phyloP scores from a whole-genome alignment of 2,888 invertebrate genomes.

The Criorhina ranunculi region DNA sequence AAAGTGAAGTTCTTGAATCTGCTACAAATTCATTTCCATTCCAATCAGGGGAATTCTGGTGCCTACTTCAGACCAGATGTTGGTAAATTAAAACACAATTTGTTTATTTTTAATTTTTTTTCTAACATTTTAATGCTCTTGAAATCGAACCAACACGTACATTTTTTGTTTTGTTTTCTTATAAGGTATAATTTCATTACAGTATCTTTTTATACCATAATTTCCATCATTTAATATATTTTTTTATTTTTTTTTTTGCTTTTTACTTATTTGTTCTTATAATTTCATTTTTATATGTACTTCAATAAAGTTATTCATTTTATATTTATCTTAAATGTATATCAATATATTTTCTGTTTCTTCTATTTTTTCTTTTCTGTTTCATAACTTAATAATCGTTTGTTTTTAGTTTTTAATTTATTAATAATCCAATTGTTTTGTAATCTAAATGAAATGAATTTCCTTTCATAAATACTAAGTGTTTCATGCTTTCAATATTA shows the following conservation, averaged over 20 bases:
- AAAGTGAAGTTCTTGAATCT: too few species aligned
- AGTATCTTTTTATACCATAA: conserved; percentile 78
- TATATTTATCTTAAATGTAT: conserved; percentile 73
- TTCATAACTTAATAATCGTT: conserved; percentile 70
- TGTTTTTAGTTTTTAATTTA: conserved; percentile 48
- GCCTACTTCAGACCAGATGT: too few species aligned
- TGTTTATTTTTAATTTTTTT: conserved; percentile 76
- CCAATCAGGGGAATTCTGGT: too few species aligned
- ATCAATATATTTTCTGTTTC: conserved; percentile 72
- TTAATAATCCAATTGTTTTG: conserved; percentile 69
- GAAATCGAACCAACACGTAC: conserved; percentile 81
- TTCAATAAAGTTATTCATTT: conserved; percentile 74
- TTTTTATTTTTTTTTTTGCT: conserved; percentile 61
- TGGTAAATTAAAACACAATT: conserved; percentile 44
- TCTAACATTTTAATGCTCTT: conserved; percentile 81
- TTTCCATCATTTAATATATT: conserved; percentile 75
- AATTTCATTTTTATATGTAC: conserved; percentile 74
- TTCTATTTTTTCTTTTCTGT: conserved; percentile 64
- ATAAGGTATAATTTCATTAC: conserved; percentile 79
- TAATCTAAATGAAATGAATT: conserved; percentile 73
- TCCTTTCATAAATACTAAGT: conserved; percentile 70
- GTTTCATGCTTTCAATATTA: conserved; percentile 70
- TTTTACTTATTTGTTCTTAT: conserved; percentile 60
- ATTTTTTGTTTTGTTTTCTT: conserved; percentile 78
- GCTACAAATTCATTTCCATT: too few species aligned